Percentiles rank a stretch among this genome's conserved stretches.
Evolutionary conservation across 2,888 invertebrate genomes (phyloP).

Genomic region (Netelia melanura): DNA sequence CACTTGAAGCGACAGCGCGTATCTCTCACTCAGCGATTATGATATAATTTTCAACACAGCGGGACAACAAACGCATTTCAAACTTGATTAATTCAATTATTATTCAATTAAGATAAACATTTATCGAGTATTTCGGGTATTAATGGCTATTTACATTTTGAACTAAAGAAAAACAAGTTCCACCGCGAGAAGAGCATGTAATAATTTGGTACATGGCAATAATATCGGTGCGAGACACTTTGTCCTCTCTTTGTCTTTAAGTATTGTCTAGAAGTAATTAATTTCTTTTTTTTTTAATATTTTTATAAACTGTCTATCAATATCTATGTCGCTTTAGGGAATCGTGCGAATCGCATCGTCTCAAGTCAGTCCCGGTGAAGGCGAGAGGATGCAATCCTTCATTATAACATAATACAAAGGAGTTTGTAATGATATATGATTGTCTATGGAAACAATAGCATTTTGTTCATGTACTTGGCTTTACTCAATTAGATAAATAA

Average conservation of each 20-base stretch:
- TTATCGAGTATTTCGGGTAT: constrained; percentile 65
- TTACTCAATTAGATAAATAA: constrained; percentile 47
- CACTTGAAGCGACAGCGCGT: neutral
- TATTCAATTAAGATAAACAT: constrained; percentile 51
- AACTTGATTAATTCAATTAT: constrained; percentile 45
- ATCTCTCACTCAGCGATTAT: neutral
- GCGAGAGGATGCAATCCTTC: neutral
- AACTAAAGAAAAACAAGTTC: constrained; percentile 24
- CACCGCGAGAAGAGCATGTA: constrained; percentile 34
- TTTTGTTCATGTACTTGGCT: constrained; percentile 50
- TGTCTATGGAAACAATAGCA: constrained; percentile 46
- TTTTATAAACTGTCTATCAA: neutral
- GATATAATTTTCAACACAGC: constrained; percentile 8
- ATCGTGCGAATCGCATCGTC: neutral
- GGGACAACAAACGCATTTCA: constrained; percentile 17
- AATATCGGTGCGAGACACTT: constrained; percentile 3
- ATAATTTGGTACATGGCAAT: constrained; percentile 19
- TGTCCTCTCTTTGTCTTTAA: neutral
- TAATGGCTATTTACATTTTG: constrained; percentile 57
- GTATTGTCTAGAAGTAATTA: constrained; percentile 22
- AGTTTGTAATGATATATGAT: constrained; percentile 24
- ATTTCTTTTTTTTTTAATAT: neutral
- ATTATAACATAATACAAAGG: neutral
- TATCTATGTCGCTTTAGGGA: neutral
- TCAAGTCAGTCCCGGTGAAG: neutral